Evolutionary conservation across 2,113 vertebrate species (phyloP).

Genomic region (Dipodomys stephensi): DNA sequence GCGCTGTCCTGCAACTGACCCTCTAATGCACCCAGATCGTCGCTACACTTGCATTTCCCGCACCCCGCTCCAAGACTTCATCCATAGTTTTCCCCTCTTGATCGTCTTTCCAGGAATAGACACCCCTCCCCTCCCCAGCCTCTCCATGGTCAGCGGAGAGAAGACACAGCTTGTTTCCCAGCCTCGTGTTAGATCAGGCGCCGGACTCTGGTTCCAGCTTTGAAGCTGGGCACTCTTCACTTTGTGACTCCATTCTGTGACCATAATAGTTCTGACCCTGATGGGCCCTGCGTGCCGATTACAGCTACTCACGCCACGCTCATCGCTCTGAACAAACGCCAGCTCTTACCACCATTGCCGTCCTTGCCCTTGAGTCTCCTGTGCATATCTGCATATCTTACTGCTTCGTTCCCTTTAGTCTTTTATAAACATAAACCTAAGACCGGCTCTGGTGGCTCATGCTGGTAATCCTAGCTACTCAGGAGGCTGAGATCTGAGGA

Average conservation of each 20-base stretch:
- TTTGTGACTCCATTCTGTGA: not conserved
- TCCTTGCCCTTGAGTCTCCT: not conserved
- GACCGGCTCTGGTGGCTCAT: no score
- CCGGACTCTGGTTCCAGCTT: not conserved
- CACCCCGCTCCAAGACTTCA: not conserved
- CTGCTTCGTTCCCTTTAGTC: not conserved
- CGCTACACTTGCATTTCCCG: not conserved
- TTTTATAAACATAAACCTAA: not conserved
- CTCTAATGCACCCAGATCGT: not conserved
- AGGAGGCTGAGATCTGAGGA: no score
- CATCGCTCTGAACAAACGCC: not conserved
- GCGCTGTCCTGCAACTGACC: not conserved
- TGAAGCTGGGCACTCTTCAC: not conserved
- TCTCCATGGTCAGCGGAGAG: not conserved
- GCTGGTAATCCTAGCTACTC: no score
- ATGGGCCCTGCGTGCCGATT: not conserved
- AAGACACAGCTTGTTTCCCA: not conserved
- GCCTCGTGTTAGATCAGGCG: not conserved
- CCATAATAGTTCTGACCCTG: not conserved
- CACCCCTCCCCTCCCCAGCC: not conserved
- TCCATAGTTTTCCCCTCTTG: not conserved
- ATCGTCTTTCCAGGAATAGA: not conserved
- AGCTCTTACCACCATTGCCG: not conserved
- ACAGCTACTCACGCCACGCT: not conserved
- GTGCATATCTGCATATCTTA: not conserved